phyloP scores from a whole-genome alignment of 2,888 invertebrate genomes.

The Graphium colonna region DNA sequence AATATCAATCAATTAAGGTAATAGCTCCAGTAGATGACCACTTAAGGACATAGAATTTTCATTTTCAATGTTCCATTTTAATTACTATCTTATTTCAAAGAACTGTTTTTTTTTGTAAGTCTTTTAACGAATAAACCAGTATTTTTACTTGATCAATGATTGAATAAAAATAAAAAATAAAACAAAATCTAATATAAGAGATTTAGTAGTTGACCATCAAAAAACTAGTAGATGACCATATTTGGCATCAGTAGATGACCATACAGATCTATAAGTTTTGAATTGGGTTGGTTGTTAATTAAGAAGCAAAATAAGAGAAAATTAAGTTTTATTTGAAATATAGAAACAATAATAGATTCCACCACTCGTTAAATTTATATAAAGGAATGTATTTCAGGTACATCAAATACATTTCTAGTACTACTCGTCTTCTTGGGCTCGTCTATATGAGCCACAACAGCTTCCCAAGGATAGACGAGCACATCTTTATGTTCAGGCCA shows the following conservation, averaged over 20 bases:
- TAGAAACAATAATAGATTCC: too few relatives aligned
- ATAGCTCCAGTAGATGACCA: too few relatives aligned
- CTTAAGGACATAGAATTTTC: conserved; percentile 24
- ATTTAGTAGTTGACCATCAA: conserved; percentile 28
- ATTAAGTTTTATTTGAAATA: too few relatives aligned
- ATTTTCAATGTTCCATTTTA: conserved; percentile 25
- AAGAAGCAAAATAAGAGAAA: conserved; percentile 15
- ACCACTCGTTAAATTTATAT: conserved; percentile 14
- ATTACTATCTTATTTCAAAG: conserved; percentile 14
- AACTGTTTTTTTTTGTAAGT: conserved; percentile 7
- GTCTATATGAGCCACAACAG: conserved; percentile 26
- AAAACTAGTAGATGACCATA: conserved; percentile 28
- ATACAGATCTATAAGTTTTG: conserved; percentile 24
- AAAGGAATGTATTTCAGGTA: conserved; percentile 28
- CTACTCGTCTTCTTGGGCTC: conserved; percentile 25
- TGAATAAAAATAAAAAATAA: conserved; percentile 25
- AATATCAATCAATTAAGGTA: too few relatives aligned
- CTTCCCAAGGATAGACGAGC: conserved; percentile 26
- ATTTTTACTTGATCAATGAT: conserved; percentile 18
- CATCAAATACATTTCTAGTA: conserved; percentile 27
- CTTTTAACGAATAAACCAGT: conserved; percentile 16
- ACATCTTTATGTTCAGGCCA: conserved; percentile 27
- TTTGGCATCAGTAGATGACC: conserved; percentile 27
- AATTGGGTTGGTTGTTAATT: conserved; percentile 28
- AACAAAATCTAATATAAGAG: conserved; percentile 23